A percentile compares a stretch with the other conserved stretches of the same genome.
Evolutionary conservation across 2,113 vertebrate genomes (phyloP).

Genomic region (Rattus norvegicus): DNA sequence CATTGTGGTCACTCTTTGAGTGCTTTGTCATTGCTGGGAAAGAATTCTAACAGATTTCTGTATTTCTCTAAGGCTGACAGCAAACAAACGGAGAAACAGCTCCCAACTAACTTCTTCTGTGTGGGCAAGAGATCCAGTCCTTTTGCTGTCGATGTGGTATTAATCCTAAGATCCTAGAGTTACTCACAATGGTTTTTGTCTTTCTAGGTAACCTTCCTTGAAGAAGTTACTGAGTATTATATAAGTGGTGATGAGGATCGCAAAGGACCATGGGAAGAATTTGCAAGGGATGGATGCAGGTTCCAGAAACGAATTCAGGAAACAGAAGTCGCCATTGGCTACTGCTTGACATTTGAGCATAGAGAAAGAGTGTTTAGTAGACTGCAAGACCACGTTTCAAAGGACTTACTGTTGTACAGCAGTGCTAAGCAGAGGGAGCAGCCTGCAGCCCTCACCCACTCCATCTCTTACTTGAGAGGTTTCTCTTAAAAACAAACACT

Average conservation of each 20-base stretch:
- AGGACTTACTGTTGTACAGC: conserved; percentile 66
- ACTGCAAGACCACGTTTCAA: conserved; percentile 72
- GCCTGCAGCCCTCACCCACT: neutral
- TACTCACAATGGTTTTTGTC: conserved; percentile 70
- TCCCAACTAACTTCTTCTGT: neutral
- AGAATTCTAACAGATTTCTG: neutral
- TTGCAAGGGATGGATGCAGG: conserved; percentile 93
- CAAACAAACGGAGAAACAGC: neutral
- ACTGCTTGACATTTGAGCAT: conserved; percentile 91
- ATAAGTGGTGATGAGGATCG: conserved; percentile 94
- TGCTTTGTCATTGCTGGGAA: conserved; percentile 17
- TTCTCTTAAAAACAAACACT: conserved; percentile 55
- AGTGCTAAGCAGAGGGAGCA: conserved; percentile 22
- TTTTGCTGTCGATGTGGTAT: neutral
- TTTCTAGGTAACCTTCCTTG: conserved; percentile 94
- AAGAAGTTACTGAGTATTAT: conserved; percentile 93
- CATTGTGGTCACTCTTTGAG: neutral
- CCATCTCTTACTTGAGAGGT: conserved; percentile 72
- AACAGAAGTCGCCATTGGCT: conserved; percentile 91
- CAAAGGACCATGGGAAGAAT: conserved; percentile 95
- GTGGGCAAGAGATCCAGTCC: neutral
- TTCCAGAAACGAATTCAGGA: conserved; percentile 95
- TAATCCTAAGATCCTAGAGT: conserved; percentile 20
- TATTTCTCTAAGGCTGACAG: conserved; percentile 30
- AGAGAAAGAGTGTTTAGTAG: conserved; percentile 84